Evolutionary conservation across 2,888 invertebrate species (phyloP), one percentile per base, ranked within the genome.

Genomic region (Drosophila picticornis): DNA sequence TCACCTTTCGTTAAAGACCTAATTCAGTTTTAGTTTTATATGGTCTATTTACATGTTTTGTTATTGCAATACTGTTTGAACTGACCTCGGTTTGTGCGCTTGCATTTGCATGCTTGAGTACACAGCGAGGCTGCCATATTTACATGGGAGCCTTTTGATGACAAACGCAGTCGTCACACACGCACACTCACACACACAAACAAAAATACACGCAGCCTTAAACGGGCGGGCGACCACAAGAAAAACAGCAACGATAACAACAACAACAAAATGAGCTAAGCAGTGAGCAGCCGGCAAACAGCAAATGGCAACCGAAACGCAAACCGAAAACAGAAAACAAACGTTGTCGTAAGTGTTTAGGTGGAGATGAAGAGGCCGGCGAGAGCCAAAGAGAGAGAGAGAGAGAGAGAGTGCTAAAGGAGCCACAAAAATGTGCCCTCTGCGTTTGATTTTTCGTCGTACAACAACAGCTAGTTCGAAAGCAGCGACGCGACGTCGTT

Each of bases 351-450:
- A 25, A 29, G 19, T 25, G 43, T 22, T 9, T 46, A 9, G 13
- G 19, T 52, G 53, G 10, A 50, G 48, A 27, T 34, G 22, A 57
- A 19, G 55, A 25, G 36, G 52, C 55, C 43, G 50, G 31, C 25
- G 57, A 38, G 11, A 29, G 38, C 22, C 25, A 27, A 29, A 11
- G 5, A 55, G 48, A 27, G 40, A 53, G 51, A 63, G 34, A 0
- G 32, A 6, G 29, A n/a, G 38, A 52, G 56, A 31, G 52, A 40
- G 52, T 27, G 71, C 57, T 71, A 83, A 81, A 70, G 83, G 77
- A 87, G 76, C 90, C 90, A 71, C 91, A 90, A 90, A 87, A 88
- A 91, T 88, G 84, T 78, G 77, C 69, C 80, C 84, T 89, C 83
- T 84, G 80, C 70, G 81, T 88, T 90, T 85, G 84, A 90, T 91